Base-by-base conservation (phyloP, 2,797 vertebrate genomes). In the Clarias platycephalus region DNA sequence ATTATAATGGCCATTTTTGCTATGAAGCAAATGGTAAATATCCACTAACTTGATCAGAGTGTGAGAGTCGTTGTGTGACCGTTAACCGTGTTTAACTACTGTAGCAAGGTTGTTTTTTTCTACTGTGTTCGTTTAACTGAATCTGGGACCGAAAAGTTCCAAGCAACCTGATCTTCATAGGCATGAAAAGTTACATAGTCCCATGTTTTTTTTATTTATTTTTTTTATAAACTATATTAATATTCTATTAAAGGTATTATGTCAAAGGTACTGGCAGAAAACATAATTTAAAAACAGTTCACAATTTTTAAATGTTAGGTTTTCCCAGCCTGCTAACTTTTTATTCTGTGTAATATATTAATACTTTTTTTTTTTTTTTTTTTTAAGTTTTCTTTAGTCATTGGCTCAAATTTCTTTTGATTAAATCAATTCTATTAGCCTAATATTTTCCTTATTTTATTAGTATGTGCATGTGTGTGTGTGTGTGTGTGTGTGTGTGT, bases 401-500 rank as follows among this genome's bases (percentile, higher is more conserved):
- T 34, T 40, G n/a, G 57, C 26, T 66, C 31, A 57, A 80, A 22
- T 57, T 37, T 22, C 58, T 58, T 70, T n/a, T 86, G 20, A 31
- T 85, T 71, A 34, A 37, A 71, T 79, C 40, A 55, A 13, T 28
- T 75, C n/a, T 1, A 31, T 28, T 3, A 55, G 44, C 6, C 26
- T 55, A 18, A 26, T 75, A 74, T 28, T 26, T 72, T 22, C 44
- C 70, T 20, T 6, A 53, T 79, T 49, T 72, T 84, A 60, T 80
- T 5, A 37, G 31, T 60, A 9, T 57, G 55, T 34, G 10, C 24
- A 20, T 34, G 18, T 34, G 28, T 31, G n/a, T 75, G 22, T 71
- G 20, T 74, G 80, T 80, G 64, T 75, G 22, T 71, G 20, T 74
- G 80, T 80, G 64, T 75, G 28, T 31, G n/a, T 75, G 31, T 60